These are phyloP conservation scores for Megalonaias nervosa DNA, from an alignment of 1,140 invertebrate genomes.

Conservation along the genomic window DNA sequence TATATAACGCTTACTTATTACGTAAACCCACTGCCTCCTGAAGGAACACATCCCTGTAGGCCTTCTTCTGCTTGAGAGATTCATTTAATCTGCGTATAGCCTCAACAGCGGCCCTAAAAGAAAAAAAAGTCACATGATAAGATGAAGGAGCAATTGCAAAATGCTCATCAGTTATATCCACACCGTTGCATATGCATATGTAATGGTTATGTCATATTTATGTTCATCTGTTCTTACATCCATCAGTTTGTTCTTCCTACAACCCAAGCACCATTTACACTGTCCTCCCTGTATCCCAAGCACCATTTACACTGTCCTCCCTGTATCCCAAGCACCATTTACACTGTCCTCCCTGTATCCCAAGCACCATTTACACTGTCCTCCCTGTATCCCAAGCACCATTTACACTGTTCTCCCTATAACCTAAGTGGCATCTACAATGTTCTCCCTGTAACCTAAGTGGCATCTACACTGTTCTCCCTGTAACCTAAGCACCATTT, in stretches of 20 bases:
- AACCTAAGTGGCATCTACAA: too few species aligned
- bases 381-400: too few species aligned
- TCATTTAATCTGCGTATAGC: conserved; percentile 66
- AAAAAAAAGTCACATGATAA: not conserved
- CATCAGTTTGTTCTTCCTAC: not conserved
- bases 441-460: too few species aligned
- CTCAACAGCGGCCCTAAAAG: conserved; percentile 64
- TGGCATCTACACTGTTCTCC: too few species aligned
- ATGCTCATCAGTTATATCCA: not conserved
- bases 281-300: too few species aligned
- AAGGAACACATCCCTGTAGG: conserved; percentile 68
- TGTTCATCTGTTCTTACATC: not conserved
- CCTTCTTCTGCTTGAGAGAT: conserved; percentile 65
- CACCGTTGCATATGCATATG: not conserved
- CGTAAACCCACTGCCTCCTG: conserved; percentile 67
- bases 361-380: too few species aligned
- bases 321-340: too few species aligned
- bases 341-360: too few species aligned
- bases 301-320: too few species aligned
- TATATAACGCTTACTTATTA: conserved; percentile 54
- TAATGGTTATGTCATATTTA: not conserved
- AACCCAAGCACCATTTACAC: too few species aligned
- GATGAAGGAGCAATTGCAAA: not conserved
- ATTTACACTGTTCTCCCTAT: too few species aligned
- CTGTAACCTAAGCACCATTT: too few species aligned